Evolutionary conservation across 2,797 vertebrate species (phyloP).

Genomic region (Anniella stebbinsi): DNA sequence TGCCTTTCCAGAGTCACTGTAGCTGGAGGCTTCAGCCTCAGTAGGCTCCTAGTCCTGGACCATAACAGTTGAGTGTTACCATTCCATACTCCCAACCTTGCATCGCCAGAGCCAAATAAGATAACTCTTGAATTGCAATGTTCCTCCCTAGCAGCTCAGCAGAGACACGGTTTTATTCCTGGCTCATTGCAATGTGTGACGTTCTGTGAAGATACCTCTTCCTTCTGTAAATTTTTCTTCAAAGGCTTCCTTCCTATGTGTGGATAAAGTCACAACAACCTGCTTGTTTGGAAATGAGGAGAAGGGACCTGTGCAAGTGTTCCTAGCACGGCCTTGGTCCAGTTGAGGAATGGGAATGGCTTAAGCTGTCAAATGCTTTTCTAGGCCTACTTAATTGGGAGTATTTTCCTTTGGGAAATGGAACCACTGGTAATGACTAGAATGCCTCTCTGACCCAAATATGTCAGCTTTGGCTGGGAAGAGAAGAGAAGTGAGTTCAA

Average conservation of each 20-base stretch:
- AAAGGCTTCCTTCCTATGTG: not conserved
- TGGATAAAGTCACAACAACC: accelerated
- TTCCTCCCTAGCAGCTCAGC: not conserved
- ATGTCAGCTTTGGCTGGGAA: not conserved
- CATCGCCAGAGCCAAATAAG: not conserved
- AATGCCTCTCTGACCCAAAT: not conserved
- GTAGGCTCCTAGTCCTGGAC: no score
- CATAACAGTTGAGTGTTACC: not conserved
- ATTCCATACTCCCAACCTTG: not conserved
- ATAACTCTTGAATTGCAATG: not conserved
- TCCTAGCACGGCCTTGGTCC: no score
- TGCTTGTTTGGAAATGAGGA: not conserved
- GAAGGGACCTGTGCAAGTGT: no score
- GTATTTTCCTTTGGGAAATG: not conserved
- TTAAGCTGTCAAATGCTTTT: not conserved
- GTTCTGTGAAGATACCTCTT: not conserved
- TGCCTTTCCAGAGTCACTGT: no score
- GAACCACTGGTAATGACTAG: not conserved
- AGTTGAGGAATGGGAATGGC: not conserved
- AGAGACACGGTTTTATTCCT: not conserved
- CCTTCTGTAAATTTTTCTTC: not conserved
- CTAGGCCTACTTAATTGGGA: not conserved
- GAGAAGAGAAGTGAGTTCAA: not conserved
- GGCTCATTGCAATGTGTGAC: not conserved
- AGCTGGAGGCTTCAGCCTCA: no score